These are phyloP conservation scores for Leucophora obtusa DNA, from an alignment of 2,888 invertebrate species.

Conservation along the genomic window DNA sequence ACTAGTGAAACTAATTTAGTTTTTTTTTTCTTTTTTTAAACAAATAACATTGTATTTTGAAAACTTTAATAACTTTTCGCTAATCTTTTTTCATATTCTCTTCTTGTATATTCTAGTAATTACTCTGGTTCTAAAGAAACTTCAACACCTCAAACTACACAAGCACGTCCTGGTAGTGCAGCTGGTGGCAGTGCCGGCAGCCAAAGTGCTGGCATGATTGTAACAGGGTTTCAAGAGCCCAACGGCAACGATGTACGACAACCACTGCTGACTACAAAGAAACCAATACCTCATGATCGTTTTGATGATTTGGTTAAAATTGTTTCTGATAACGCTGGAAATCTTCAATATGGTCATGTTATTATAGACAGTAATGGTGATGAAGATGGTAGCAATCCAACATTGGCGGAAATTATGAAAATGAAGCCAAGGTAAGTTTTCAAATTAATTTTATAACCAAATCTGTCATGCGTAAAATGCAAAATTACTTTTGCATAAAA, in stretches of 20 bases:
- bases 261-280: constrained; percentile 71
- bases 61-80: not conserved
- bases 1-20: constrained; percentile 32
- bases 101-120: constrained; percentile 72
- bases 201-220: constrained; percentile 70
- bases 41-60: not conserved
- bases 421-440: constrained; percentile 78
- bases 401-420: constrained; percentile 84
- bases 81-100: constrained; percentile 2
- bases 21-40: not conserved
- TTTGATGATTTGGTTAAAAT: constrained; percentile 73
- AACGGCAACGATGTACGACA: constrained; percentile 67
- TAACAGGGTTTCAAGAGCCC: constrained; percentile 65
- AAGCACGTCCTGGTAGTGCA: constrained; percentile 66
- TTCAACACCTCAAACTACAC: constrained; percentile 73
- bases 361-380: constrained; percentile 76
- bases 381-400: constrained; percentile 82
- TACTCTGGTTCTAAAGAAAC: constrained; percentile 78
- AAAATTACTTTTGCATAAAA: not conserved
- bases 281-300: constrained; percentile 75
- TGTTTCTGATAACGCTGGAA: constrained; percentile 68
- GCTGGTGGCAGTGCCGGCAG: constrained; percentile 69
- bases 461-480: not conserved
- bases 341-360: constrained; percentile 74
- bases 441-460: too few relatives aligned